Base-by-base conservation (phyloP, 1,140 invertebrate species). In the Campoletis sonorensis region DNA sequence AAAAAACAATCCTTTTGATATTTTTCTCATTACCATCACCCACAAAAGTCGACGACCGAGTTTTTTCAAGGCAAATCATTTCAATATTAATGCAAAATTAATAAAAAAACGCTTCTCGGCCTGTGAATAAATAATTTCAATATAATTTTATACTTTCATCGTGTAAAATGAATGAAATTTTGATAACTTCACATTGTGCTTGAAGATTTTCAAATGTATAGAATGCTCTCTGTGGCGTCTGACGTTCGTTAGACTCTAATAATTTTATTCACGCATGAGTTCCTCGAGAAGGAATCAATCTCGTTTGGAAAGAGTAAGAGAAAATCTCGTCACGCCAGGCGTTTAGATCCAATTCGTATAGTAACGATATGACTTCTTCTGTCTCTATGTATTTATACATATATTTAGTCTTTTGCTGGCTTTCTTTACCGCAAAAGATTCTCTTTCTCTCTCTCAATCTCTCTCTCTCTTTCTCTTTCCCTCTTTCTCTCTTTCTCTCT, bases 271-370 rank as follows among this genome's bases (percentile, higher is more conserved):
- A 61, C 75, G 51, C 75, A 27, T 77, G 75, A 77, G 37, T 77
- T 77, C 45, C 23, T 61, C 26, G 89, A 87, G 61, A 86, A 86
- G 87, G 87, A 88, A 88, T 91, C 89, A 90, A 90, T 90, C 27
- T 10, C 33, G 4, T 70, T 27, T 27, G 16, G 27, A 70, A 1
- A 70, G n/a, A 26, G 61, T 7, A 64, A 64, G 21, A 64, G 61
- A 70, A 54, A 49, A 30, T 75, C n/a, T 75, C 89, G 90, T 89
- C 87, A 88, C 87, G 84, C 87, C 87, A 90, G 84, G 85, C 85
- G 88, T 85, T 84, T 89, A 87, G 89, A 90, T 90, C 89, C 89
- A 88, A 90, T 90, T 86, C 83, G 84, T 87, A n/a, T n/a, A 85
- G 15, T 21, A 70, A 33, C 26, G 61, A 64, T 26, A 64, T 64